Percentiles rank a stretch among this genome's conserved stretches.
Evolutionary conservation across 2,113 vertebrate species (phyloP).

Genomic region (Mastomys coucha): DNA sequence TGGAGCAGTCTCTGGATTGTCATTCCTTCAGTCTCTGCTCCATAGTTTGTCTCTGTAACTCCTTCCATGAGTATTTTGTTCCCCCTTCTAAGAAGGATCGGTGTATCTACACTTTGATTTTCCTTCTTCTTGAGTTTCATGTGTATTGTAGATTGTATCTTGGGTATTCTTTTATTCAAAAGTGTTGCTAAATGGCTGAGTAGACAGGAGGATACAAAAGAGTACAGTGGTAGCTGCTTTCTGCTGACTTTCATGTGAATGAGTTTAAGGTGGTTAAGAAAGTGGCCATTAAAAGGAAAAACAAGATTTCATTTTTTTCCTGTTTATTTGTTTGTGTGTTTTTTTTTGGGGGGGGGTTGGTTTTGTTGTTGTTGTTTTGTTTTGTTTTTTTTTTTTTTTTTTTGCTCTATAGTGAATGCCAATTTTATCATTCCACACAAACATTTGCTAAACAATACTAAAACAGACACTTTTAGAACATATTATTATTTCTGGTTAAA

Average conservation of each 20-base stretch:
- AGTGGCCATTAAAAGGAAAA: neutral
- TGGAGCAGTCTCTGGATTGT: too few relatives aligned
- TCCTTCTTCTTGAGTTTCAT: too few relatives aligned
- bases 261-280: neutral
- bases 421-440: neutral
- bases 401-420: neutral
- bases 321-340: neutral
- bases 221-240: too few relatives aligned
- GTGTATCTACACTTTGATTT: too few relatives aligned
- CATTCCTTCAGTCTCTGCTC: too few relatives aligned
- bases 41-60: too few relatives aligned
- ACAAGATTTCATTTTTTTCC: neutral
- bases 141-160: too few relatives aligned
- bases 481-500: slow-evolving; percentile 31
- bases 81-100: too few relatives aligned
- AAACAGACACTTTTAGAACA: neutral
- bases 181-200: neutral
- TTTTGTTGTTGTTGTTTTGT: too few relatives aligned
- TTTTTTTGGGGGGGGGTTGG: too few relatives aligned
- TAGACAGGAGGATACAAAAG: neutral
- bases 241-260: neutral
- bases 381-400: neutral
- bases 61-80: too few relatives aligned
- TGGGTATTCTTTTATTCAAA: neutral
- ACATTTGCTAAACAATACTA: neutral